phyloP scores from a whole-genome alignment of 2,888 invertebrate genomes.

The Zaprionus bogoriensis region DNA sequence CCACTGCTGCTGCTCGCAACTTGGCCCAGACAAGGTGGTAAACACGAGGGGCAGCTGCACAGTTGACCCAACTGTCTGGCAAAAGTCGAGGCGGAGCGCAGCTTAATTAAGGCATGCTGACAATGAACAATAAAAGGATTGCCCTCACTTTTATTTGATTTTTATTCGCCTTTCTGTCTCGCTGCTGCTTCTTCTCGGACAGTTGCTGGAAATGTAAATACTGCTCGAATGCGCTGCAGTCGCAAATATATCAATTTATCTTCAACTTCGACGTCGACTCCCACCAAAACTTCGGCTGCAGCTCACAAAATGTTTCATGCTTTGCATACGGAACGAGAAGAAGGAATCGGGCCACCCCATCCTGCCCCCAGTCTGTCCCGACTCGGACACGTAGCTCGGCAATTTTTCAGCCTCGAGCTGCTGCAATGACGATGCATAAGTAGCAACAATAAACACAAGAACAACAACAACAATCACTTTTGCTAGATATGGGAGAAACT shows the following conservation, averaged over 20 bases:
- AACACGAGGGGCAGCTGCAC: conserved; percentile 24
- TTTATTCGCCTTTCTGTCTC: not conserved
- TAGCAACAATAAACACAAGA: conserved; percentile 56
- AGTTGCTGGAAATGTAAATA: conserved; percentile 57
- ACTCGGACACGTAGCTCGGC: conserved; percentile 57
- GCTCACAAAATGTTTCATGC: conserved; percentile 37
- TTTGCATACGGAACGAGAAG: conserved; percentile 52
- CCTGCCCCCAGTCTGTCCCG: too few relatives aligned
- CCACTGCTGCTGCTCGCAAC: not conserved
- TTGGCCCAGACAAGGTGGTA: conserved; percentile 40
- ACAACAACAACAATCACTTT: conserved; percentile 30
- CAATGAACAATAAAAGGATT: conserved; percentile 67
- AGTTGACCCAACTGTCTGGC: conserved; percentile 47
- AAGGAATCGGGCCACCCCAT: not conserved
- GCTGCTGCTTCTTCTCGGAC: conserved; percentile 38
- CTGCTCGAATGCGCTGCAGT: conserved; percentile 25
- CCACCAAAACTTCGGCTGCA: conserved; percentile 33
- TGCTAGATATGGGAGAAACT: conserved; percentile 59
- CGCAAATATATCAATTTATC: conserved; percentile 53
- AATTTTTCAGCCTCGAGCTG: conserved; percentile 60
- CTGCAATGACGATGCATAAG: conserved; percentile 74
- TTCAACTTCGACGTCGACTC: conserved; percentile 32
- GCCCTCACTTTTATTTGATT: conserved; percentile 2
- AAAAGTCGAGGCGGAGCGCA: conserved; percentile 53
- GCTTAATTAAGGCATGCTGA: conserved; percentile 67